A percentile compares a stretch with the other conserved stretches of the same genome.
phyloP scores from a whole-genome alignment of 2,888 invertebrate species.

The Mythimna pallens region DNA sequence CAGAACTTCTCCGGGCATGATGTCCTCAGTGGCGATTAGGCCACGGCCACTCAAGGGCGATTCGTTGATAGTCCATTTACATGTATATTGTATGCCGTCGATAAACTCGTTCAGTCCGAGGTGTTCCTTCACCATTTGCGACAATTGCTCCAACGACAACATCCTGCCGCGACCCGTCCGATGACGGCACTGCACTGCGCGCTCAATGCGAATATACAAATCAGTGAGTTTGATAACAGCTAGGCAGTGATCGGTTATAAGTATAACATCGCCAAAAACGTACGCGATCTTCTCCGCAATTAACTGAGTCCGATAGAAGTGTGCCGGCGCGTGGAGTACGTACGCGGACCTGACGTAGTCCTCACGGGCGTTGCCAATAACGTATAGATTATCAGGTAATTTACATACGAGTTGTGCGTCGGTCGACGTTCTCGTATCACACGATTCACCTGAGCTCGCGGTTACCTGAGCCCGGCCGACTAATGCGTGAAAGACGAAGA shows the following conservation, averaged over 20 bases:
- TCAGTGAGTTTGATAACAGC: slow-evolving; percentile 85
- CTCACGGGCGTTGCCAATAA: slow-evolving; percentile 79
- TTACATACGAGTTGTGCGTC: slow-evolving; percentile 63
- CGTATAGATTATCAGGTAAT: slow-evolving; percentile 76
- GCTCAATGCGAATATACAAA: slow-evolving; percentile 84
- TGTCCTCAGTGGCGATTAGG: slow-evolving; percentile 92
- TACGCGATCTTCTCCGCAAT: slow-evolving; percentile 81
- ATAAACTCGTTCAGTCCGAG: slow-evolving; percentile 78
- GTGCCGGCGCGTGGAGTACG: slow-evolving; percentile 76
- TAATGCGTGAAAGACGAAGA: slow-evolving; percentile 78
- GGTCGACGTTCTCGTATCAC: slow-evolving; percentile 47
- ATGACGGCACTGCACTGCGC: slow-evolving; percentile 86
- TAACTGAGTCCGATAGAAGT: slow-evolving; percentile 79
- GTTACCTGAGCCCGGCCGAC: slow-evolving; percentile 76
- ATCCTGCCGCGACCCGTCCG: slow-evolving; percentile 86
- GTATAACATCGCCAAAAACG: slow-evolving; percentile 80
- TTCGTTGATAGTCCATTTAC: slow-evolving; percentile 91
- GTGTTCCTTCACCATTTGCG: slow-evolving; percentile 85
- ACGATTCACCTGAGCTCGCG: slow-evolving; percentile 56
- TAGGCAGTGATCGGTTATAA: slow-evolving; percentile 79
- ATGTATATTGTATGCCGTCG: slow-evolving; percentile 74
- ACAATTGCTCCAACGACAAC: slow-evolving; percentile 89
- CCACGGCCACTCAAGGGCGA: slow-evolving; percentile 93
- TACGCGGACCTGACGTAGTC: slow-evolving; percentile 78
- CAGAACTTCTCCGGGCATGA: slow-evolving; percentile 92